Conservation (phyloP, 2,888 invertebrate genomes). For the Trissolcus brochymenae region DNA sequence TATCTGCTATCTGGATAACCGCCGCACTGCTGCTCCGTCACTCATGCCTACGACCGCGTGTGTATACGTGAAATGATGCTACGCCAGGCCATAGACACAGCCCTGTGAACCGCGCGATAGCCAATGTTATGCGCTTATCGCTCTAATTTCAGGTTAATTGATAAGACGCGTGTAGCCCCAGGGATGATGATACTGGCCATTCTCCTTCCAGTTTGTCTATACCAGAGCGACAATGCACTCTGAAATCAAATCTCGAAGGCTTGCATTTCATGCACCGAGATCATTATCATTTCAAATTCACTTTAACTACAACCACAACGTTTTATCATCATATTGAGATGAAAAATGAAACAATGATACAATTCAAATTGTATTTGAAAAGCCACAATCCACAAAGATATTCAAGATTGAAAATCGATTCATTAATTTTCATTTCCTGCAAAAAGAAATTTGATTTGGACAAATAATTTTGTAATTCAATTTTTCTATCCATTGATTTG, state of each 20-base stretch:
- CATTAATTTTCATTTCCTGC: too few relatives aligned
- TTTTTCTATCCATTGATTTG: too few relatives aligned
- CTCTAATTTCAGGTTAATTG: slow-evolving; percentile 67
- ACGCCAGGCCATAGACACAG: slow-evolving; percentile 54
- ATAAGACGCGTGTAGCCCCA: slow-evolving; percentile 58
- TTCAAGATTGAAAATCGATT: too few relatives aligned
- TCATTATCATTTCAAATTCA: too few relatives aligned
- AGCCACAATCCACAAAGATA: too few relatives aligned
- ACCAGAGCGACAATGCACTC: slow-evolving; percentile 27
- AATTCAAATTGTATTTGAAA: too few relatives aligned
- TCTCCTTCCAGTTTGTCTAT: slow-evolving; percentile 33
- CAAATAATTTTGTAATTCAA: too few relatives aligned
- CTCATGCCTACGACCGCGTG: slow-evolving; percentile 45
- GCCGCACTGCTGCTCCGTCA: slow-evolving; percentile 63
- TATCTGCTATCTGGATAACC: slow-evolving; percentile 77
- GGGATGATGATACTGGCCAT: slow-evolving; percentile 42
- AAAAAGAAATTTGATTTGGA: too few relatives aligned
- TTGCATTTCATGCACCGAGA: slow-evolving; percentile 1
- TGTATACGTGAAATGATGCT: slow-evolving; percentile 41
- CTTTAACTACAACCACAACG: too few relatives aligned
- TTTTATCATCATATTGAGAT: not conserved
- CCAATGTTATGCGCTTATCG: slow-evolving; percentile 65
- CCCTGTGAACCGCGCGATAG: slow-evolving; percentile 60
- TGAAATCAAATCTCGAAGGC: slow-evolving; percentile 18
- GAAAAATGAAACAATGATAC: not conserved